Evolutionary conservation across 2,113 vertebrate genomes (phyloP), one percentile per base, ranked within the genome.

Genomic region (Epinephelus moara): DNA sequence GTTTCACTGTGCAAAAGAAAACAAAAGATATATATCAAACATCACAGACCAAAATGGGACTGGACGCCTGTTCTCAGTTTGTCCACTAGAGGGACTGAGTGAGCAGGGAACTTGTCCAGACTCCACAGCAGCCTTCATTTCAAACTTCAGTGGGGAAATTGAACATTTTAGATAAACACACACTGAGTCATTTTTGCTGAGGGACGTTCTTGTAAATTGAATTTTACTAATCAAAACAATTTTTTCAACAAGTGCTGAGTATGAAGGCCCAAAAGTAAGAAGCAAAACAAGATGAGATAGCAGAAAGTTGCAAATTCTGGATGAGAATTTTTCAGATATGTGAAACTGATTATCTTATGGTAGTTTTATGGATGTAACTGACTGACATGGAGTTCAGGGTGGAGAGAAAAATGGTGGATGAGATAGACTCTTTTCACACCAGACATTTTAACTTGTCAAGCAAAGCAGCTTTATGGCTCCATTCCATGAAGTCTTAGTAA

Each of bases 21-120:
- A 45, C 70, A 19, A 17, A 15, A 50, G n/a, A n/a, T 68, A 75
- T 81, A 42, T 69, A 45, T 12, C 42, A 45, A 45, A 45, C 50
- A 75, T 3, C 6, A 9, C 37, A 74, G 19, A 59, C 5, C 25
- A 61, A 18, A 45, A 33, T 11, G 18, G 21, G 70, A 37, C 2
- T 30, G 21, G 14, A 14, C 2, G 18, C 5, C 6, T 45, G n/a
- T 88, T 78, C 84, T 78, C 0, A 8, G 3, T 86, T 67, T 80
- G 75, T 78, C 94, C 95, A 94, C 95, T 91, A 94, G 95, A 95
- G 94, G 93, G 94, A 70, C 60, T 8, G 59, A 82, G 81, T 93
- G 94, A 91, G 92, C 88, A 94, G 74, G 79, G 78, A 78, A 78
- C 50, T 27, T 62, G 23, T 40, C 10, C 61, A 68, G 30, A 15